Conservation (phyloP, 2,888 invertebrate species). For the Watsonalla binaria region DNA sequence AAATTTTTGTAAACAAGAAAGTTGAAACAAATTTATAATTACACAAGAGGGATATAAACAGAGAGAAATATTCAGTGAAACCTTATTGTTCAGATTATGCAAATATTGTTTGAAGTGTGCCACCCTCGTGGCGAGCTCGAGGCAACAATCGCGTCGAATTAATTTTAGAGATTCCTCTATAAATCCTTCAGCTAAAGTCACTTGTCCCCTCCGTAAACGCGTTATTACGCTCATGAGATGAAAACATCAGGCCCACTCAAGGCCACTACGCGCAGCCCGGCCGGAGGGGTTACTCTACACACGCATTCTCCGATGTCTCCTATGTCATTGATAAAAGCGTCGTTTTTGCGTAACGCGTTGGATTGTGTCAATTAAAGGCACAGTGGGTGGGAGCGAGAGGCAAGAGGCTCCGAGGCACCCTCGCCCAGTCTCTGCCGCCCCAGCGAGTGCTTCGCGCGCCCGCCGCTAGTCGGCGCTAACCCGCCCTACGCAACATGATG, state of each 20-base stretch:
- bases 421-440: slow-evolving; percentile 52
- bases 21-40: too few species aligned
- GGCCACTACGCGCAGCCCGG: slow-evolving; percentile 59
- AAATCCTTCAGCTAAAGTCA: slow-evolving; percentile 73
- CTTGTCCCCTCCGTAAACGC: slow-evolving; percentile 69
- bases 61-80: neutral
- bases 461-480: slow-evolving; percentile 73
- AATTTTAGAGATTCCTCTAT: slow-evolving; percentile 69
- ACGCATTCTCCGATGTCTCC: slow-evolving; percentile 52
- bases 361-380: slow-evolving; percentile 49
- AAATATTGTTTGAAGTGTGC: slow-evolving; percentile 33
- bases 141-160: slow-evolving; percentile 62
- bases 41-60: too few species aligned
- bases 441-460: slow-evolving; percentile 41
- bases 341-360: slow-evolving; percentile 66
- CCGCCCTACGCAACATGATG: slow-evolving; percentile 65
- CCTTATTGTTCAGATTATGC: slow-evolving; percentile 26
- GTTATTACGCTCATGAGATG: slow-evolving; percentile 75
- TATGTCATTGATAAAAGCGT: slow-evolving; percentile 74
- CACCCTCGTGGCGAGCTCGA: slow-evolving; percentile 34
- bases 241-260: slow-evolving; percentile 74
- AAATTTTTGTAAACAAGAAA: too few species aligned
- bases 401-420: slow-evolving; percentile 32
- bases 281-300: slow-evolving; percentile 29
- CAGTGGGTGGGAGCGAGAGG: slow-evolving; percentile 57